phyloP scores from a whole-genome alignment of 2,113 vertebrate genomes.

The Laticauda laticaudata region DNA sequence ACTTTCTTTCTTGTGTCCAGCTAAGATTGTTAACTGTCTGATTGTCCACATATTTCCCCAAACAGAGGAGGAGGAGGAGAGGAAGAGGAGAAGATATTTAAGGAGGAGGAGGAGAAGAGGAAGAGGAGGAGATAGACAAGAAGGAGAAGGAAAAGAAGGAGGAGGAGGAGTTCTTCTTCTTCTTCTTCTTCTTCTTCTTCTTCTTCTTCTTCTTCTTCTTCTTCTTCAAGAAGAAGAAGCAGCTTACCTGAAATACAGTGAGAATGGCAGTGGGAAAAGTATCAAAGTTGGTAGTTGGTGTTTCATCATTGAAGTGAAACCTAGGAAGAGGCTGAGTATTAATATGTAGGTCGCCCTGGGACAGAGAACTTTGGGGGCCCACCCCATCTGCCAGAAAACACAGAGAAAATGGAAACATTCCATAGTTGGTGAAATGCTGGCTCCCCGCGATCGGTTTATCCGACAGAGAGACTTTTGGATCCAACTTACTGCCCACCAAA shows the following conservation, averaged over 20 bases:
- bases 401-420: background rate
- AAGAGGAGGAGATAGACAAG: no score
- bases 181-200: no score
- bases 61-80: no score
- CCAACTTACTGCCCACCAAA: conserved; percentile 92
- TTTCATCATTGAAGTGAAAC: conserved; percentile 95
- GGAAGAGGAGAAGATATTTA: no score
- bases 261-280: conserved; percentile 97
- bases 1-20: background rate
- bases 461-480: background rate
- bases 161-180: no score
- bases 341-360: background rate
- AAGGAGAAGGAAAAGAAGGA: no score
- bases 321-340: conserved; percentile 62
- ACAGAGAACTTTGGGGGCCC: background rate
- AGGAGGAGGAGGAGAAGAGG: no score
- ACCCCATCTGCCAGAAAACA: background rate
- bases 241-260: conserved; percentile 94
- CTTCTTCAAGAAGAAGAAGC: background rate
- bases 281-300: conserved; percentile 94
- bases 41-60: background rate
- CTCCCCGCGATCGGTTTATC: background rate
- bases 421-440: background rate
- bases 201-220: no score
- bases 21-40: background rate